These are phyloP conservation scores for Eristalis tenax DNA, from an alignment of 2,888 invertebrate genomes.

Conservation along the genomic window DNA sequence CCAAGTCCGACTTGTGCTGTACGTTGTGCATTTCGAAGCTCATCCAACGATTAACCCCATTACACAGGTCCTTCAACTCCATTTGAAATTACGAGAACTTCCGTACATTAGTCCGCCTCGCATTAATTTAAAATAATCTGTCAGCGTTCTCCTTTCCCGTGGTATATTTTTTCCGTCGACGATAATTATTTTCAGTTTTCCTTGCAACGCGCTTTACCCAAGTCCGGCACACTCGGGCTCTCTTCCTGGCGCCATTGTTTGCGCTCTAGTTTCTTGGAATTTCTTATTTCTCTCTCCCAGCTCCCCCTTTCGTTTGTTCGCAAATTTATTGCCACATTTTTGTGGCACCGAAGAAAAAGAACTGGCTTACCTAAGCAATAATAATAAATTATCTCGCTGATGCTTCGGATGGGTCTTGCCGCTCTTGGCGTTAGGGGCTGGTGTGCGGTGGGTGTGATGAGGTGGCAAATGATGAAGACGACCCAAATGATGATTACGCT, in stretches of 20 bases:
- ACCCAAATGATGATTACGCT: slow-evolving; percentile 47
- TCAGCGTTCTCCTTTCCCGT: background rate
- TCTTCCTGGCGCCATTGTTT: slow-evolving; percentile 1
- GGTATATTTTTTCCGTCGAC: background rate
- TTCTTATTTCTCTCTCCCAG: slow-evolving; percentile 30
- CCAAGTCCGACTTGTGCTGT: too few species aligned
- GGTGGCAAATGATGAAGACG: slow-evolving; percentile 48
- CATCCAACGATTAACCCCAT: too few species aligned
- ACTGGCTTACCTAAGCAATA: slow-evolving; percentile 72
- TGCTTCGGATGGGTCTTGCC: slow-evolving; percentile 36
- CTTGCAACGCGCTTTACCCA: slow-evolving; percentile 48
- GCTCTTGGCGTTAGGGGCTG: background rate
- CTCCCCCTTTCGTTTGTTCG: slow-evolving; percentile 23
- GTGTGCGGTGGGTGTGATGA: background rate
- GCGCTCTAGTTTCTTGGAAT: slow-evolving; percentile 60
- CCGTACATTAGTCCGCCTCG: slow-evolving; percentile 48
- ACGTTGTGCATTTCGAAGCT: too few species aligned
- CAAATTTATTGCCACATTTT: slow-evolving; percentile 70
- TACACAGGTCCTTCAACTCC: background rate
- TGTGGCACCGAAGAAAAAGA: slow-evolving; percentile 66
- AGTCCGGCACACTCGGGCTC: background rate
- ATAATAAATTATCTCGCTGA: slow-evolving; percentile 70
- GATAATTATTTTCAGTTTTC: slow-evolving; percentile 64
- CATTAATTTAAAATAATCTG: slow-evolving; percentile 45
- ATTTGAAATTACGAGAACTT: slow-evolving; percentile 28